Evolutionary conservation across 2,797 vertebrate species (phyloP).

Genomic region (Cygnus olor): DNA sequence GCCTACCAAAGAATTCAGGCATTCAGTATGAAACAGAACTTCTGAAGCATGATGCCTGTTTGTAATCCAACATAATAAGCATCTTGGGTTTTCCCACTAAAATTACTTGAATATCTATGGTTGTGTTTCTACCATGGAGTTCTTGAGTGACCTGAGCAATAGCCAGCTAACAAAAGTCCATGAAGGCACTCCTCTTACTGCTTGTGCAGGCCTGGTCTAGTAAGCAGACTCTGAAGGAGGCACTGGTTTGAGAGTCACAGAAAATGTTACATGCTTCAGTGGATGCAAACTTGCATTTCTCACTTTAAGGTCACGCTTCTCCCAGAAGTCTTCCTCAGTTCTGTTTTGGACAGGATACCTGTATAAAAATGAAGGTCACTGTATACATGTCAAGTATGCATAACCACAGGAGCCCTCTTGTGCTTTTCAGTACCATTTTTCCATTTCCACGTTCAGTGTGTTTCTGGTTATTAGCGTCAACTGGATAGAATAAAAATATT

Average conservation of each 20-base stretch:
- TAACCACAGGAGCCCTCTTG: neutral
- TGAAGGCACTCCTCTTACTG: neutral
- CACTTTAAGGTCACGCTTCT: neutral
- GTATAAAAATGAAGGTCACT: neutral
- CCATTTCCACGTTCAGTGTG: neutral
- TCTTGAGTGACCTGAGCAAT: neutral
- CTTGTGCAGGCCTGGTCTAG: neutral
- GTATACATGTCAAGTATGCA: neutral
- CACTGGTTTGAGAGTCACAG: neutral
- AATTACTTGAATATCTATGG: neutral
- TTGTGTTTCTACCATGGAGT: neutral
- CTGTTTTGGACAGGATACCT: neutral
- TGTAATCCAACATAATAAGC: neutral
- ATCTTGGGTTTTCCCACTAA: neutral
- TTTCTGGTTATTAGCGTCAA: neutral
- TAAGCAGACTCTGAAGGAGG: neutral
- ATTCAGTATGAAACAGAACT: neutral
- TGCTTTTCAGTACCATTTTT: neutral
- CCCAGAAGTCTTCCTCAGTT: neutral
- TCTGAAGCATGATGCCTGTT: neutral
- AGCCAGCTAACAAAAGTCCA: neutral
- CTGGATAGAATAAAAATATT: neutral
- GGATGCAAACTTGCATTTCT: neutral
- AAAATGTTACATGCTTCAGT: rapidly evolving
- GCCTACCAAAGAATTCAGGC: neutral